Evolutionary conservation across 2,888 invertebrate genomes (phyloP).

Genomic region (Cerastis rubricosa): DNA sequence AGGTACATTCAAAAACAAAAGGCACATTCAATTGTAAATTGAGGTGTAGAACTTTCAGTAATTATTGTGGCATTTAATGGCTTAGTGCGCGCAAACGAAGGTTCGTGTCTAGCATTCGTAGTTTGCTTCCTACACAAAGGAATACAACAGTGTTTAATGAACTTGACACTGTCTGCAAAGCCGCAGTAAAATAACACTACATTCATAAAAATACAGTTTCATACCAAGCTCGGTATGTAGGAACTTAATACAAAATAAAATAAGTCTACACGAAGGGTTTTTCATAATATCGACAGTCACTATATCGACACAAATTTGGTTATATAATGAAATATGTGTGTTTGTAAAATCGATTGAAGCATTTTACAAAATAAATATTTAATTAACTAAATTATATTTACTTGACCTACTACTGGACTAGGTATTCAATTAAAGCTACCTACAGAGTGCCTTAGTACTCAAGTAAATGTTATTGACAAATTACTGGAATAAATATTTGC

Average conservation of each 20-base stretch:
- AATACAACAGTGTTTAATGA: slow-evolving; percentile 55
- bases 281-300: no score
- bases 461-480: background rate
- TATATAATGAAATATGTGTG: background rate
- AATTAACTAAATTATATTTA: slow-evolving; percentile 8
- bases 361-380: background rate
- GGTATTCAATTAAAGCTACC: background rate
- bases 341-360: background rate
- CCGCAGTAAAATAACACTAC: slow-evolving; percentile 19
- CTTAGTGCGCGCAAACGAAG: slow-evolving; percentile 70
- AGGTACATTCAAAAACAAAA: slow-evolving; percentile 10
- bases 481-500: slow-evolving; percentile 17
- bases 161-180: slow-evolving; percentile 49
- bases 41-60: slow-evolving; percentile 63
- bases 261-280: no score
- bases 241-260: background rate
- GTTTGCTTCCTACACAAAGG: slow-evolving; percentile 53
- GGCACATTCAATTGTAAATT: slow-evolving; percentile 40
- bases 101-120: slow-evolving; percentile 72
- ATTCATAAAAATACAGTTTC: slow-evolving; percentile 2
- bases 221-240: background rate
- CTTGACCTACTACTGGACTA: background rate
- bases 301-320: background rate
- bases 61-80: slow-evolving; percentile 75
- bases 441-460: background rate